phyloP scores from a whole-genome alignment of 2,113 vertebrate species.

The Tylochromis polylepis region DNA sequence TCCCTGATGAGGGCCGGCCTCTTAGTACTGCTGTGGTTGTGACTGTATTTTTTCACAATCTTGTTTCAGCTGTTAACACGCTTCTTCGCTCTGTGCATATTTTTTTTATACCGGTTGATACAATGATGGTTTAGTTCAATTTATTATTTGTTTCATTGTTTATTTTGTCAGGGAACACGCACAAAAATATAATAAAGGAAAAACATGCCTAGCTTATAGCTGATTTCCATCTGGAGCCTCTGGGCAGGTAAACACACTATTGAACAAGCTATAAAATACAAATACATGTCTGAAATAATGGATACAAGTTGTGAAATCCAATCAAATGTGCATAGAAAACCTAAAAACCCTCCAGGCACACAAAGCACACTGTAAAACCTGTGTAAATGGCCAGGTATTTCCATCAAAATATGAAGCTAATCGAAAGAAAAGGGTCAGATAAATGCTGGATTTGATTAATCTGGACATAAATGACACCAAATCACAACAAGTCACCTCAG shows the following conservation, averaged over 20 bases:
- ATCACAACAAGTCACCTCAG: background rate
- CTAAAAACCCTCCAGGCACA: background rate
- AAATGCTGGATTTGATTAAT: background rate
- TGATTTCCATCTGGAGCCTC: background rate
- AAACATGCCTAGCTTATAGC: background rate
- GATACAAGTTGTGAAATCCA: too few species aligned
- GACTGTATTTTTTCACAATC: background rate
- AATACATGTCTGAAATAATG: background rate
- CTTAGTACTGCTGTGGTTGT: background rate
- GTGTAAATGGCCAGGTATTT: background rate
- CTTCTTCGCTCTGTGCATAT: background rate
- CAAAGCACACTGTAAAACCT: background rate
- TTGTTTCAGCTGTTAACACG: background rate
- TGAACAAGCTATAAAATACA: background rate
- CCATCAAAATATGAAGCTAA: background rate
- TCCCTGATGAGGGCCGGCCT: background rate
- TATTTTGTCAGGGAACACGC: background rate
- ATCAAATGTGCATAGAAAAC: background rate
- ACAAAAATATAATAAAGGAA: background rate
- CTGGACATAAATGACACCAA: background rate
- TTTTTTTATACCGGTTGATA: background rate
- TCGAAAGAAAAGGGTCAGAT: background rate
- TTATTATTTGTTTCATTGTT: background rate
- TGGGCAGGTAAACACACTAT: background rate
- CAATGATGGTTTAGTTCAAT: background rate